Evolutionary conservation across 2,888 invertebrate species (phyloP).

Genomic region (Amphipyra berbera): DNA sequence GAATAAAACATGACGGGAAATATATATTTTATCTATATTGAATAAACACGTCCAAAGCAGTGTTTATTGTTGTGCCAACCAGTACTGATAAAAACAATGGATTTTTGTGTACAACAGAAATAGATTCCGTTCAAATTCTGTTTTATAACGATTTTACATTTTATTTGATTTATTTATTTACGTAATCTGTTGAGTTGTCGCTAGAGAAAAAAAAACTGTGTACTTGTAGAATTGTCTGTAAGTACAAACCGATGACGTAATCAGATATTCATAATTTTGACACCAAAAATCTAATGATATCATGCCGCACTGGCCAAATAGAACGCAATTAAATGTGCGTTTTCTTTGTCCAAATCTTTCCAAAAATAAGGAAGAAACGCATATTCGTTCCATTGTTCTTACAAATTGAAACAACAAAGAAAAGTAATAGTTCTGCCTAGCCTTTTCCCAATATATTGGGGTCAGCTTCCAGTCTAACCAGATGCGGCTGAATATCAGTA

Average conservation of each 20-base stretch:
- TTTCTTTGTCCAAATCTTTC: slow-evolving; percentile 20
- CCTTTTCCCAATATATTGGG: no score
- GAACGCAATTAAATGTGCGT: neutral
- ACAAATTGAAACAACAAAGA: slow-evolving; percentile 13
- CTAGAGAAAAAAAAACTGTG: neutral
- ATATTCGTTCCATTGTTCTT: slow-evolving; percentile 18
- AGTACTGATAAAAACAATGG: slow-evolving; percentile 58
- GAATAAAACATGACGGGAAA: no score
- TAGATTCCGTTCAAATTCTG: slow-evolving; percentile 20
- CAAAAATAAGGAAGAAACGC: slow-evolving; percentile 34
- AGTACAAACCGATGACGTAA: slow-evolving; percentile 7
- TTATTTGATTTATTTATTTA: slow-evolving; percentile 5
- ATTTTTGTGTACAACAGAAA: slow-evolving; percentile 42
- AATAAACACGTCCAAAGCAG: slow-evolving; percentile 55
- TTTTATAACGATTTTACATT: slow-evolving; percentile 7
- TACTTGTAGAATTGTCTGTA: slow-evolving; percentile 2
- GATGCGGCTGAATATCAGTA: no score
- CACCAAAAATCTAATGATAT: slow-evolving; percentile 6
- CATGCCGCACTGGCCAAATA: slow-evolving; percentile 6
- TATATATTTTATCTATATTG: slow-evolving; percentile 42
- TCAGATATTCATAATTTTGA: slow-evolving; percentile 14
- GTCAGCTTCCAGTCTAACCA: no score
- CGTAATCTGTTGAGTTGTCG: neutral
- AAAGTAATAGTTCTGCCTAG: no score
- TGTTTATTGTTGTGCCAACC: slow-evolving; percentile 59